Evolutionary conservation across 2,888 invertebrate species (phyloP).

Genomic region (Dicyrtoma fusca): DNA sequence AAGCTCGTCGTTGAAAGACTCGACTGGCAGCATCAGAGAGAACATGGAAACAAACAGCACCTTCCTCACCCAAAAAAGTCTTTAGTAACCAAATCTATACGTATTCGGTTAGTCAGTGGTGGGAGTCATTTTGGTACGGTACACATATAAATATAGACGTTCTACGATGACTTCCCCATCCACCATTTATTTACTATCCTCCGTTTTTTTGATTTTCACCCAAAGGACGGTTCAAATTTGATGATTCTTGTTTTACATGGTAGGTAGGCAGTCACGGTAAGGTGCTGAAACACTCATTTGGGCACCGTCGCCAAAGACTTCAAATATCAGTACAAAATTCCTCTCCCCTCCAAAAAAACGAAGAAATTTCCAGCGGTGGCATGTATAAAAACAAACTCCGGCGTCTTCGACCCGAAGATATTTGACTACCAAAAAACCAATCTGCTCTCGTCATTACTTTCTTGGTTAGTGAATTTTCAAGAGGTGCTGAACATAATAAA

Average conservation of each 20-base stretch:
- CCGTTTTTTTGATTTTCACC: constrained; percentile 33
- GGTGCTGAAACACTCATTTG: constrained; percentile 33
- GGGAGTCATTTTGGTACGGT: constrained; percentile 36
- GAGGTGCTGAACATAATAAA: constrained; percentile 32
- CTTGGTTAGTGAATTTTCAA: constrained; percentile 32
- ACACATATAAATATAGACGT: constrained; percentile 33
- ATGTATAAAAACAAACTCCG: constrained; percentile 24
- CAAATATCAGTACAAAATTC: constrained; percentile 33
- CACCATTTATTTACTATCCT: constrained; percentile 28
- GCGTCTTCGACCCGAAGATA: constrained; percentile 23
- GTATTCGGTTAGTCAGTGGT: constrained; percentile 26
- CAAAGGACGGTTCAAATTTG: constrained; percentile 37
- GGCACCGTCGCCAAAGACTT: constrained; percentile 30
- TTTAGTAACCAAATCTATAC: constrained; percentile 13
- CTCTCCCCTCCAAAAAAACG: constrained; percentile 8
- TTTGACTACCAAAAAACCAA: constrained; percentile 24
- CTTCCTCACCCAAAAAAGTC: constrained; percentile 23
- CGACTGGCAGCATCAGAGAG: constrained; percentile 47
- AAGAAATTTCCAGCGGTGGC: constrained; percentile 31
- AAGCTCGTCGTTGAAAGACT: constrained; percentile 51
- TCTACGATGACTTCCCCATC: constrained; percentile 37
- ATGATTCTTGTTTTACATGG: constrained; percentile 32
- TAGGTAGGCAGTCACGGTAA: constrained; percentile 36
- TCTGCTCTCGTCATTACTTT: constrained; percentile 31
- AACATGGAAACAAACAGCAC: constrained; percentile 39